Evolutionary conservation across 2,888 invertebrate genomes (phyloP), one percentile per base, ranked within the genome.

Genomic region (Idaea aversata): DNA sequence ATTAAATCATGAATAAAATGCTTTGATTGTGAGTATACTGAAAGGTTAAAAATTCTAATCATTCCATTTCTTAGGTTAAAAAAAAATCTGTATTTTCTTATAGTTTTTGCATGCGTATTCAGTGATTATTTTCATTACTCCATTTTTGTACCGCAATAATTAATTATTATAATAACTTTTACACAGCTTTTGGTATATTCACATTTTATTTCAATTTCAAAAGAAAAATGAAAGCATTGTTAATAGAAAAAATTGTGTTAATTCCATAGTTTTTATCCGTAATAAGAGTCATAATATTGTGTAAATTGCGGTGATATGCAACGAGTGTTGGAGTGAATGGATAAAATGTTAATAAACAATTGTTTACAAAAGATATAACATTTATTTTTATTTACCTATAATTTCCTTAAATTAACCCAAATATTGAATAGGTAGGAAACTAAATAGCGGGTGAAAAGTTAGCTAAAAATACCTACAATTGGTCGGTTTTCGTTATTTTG

Each of bases 341-440:
- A 89, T 93, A 93, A 93, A 91, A 93, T 93, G 93, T 93, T 93
- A 93, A 93, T 92, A 93, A 93, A 93, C 92, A 93, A 93, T 93
- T 93, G 93, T 93, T 93, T 93, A 93, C 92, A 93, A 93, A 93
- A 93, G 90, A 93, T 90, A 87, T 88, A 74, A 70, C 70, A 71
- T 69, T 78, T 69, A 84, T 91, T 91, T 25, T 92, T 77, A 85
- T 87, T 91, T 85, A 74, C 59, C 64, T 62, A 61, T 63, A 47
- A 67, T 47, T 57, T 34, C 65, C 61, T 35, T 61, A 36, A 1
- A 10, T 7, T 7, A 36, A 7, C 36, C 47, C 47, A 47, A 5
- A 47, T 5, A 47, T 7, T 13, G 10, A 10, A 47, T 47, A 47
- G 47, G 6, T 47, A 4, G 13, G 13, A 5, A 5, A 38, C 7